A percentile compares a stretch with the other conserved stretches of the same genome.
These are phyloP conservation scores for Biston betularia DNA, from an alignment of 2,888 invertebrate genomes.

Conservation along the genomic window DNA sequence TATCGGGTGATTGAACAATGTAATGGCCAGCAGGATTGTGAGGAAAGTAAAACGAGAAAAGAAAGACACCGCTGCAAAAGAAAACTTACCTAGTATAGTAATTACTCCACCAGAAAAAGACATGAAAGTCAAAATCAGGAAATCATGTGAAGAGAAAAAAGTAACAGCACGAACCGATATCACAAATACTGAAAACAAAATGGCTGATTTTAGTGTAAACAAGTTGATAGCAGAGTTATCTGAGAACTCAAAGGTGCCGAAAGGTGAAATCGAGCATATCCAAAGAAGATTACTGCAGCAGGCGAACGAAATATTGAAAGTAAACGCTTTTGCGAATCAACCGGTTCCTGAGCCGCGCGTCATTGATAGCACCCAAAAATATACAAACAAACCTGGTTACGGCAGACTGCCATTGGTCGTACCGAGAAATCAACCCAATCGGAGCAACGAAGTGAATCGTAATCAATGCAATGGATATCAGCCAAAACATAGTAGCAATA, in stretches of 20 bases:
- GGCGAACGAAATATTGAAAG: conserved; percentile 82
- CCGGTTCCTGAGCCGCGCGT: conserved; percentile 64
- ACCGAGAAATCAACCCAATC: conserved; percentile 61
- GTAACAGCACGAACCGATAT: conserved; percentile 48
- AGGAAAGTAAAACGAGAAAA: conserved; percentile 90
- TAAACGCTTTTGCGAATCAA: conserved; percentile 74
- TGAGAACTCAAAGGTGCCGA: conserved; percentile 77
- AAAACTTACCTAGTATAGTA: conserved; percentile 68
- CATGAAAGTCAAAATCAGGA: conserved; percentile 75
- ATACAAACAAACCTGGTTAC: conserved; percentile 68
- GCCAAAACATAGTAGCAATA: conserved; percentile 20
- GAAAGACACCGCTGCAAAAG: conserved; percentile 65
- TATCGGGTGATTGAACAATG: conserved; percentile 79
- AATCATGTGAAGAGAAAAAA: conserved; percentile 51
- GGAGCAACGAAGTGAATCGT: conserved; percentile 35
- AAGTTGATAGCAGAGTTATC: conserved; percentile 79
- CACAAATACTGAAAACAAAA: conserved; percentile 57
- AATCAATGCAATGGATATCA: conserved; percentile 20
- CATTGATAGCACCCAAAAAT: conserved; percentile 71
- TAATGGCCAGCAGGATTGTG: conserved; percentile 90
- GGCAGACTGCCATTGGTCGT: conserved; percentile 66
- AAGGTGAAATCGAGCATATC: conserved; percentile 78
- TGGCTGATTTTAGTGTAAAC: conserved; percentile 76
- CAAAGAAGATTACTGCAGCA: conserved; percentile 77
- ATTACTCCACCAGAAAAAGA: conserved; percentile 72